These are phyloP conservation scores for Dendronephthya gigantea DNA, from an alignment of 64 coral and sea anemone species.

Conservation along the genomic window DNA sequence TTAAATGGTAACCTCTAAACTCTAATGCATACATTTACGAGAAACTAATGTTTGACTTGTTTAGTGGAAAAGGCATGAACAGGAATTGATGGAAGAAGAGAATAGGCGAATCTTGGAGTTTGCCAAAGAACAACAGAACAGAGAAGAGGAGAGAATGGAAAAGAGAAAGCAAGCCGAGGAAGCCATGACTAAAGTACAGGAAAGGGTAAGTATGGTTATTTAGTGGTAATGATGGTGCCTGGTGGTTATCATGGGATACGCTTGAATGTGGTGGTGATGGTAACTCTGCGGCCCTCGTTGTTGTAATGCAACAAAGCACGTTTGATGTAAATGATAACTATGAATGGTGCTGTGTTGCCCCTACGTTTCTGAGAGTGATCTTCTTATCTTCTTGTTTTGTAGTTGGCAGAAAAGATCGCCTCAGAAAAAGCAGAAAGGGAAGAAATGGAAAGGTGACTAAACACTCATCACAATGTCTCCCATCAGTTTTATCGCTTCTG, in stretches of 20 bases:
- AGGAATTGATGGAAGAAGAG: conserved; percentile 84
- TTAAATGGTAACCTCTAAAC: no score
- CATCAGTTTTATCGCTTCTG: no score
- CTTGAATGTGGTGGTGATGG: no score
- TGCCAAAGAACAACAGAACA: conserved; percentile 64
- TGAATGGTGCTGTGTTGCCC: no score
- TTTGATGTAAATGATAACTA: no score
- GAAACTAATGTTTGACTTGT: not conserved
- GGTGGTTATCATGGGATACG: no score
- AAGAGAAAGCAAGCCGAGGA: conserved; percentile 85
- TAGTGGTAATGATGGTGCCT: not conserved
- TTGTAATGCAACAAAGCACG: no score
- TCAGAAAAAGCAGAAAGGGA: conserved; percentile 53
- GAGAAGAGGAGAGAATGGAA: conserved; percentile 95
- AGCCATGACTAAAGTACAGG: conserved; percentile 69
- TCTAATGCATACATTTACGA: no score
- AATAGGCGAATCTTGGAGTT: conserved; percentile 87
- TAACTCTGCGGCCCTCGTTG: no score
- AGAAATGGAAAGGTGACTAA: conserved; percentile 75
- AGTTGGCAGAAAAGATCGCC: conserved; percentile 68
- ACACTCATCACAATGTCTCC: not conserved
- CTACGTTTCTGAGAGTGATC: not conserved
- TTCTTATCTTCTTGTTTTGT: not conserved
- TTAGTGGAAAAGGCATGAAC: conserved; percentile 79
- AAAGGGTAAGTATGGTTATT: conserved; percentile 37